Evolutionary conservation across 2,797 vertebrate species (phyloP).

Genomic region (Pseudotriccus pelzelni): DNA sequence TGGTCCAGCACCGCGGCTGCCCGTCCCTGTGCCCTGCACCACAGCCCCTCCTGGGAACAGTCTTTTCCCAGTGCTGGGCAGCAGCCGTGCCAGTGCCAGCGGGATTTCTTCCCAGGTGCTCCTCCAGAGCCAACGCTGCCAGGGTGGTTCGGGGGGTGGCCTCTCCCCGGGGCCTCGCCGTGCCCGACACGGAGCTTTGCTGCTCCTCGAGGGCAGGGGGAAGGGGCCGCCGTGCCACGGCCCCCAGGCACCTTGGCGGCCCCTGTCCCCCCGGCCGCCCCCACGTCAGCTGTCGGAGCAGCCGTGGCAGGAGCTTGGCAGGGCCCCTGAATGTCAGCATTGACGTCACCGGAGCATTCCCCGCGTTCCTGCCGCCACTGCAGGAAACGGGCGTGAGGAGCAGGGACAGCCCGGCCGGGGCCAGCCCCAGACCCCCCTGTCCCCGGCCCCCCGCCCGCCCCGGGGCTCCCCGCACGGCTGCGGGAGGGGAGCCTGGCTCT

Average conservation of each 20-base stretch:
- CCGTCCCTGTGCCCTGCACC: fast-evolving
- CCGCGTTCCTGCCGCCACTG: conserved; percentile 81
- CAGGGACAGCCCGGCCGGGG: not conserved
- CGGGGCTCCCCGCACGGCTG: not conserved
- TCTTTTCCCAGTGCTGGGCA: not conserved
- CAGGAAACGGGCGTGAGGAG: conserved; percentile 73
- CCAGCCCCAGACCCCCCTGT: not conserved
- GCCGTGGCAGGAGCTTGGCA: conserved; percentile 64
- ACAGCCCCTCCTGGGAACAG: fast-evolving
- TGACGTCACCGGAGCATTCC: conserved; percentile 92
- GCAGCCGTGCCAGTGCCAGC: fast-evolving
- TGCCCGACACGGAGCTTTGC: fast-evolving
- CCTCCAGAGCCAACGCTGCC: not conserved
- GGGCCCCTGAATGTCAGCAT: conserved; percentile 88
- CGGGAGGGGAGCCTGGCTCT: not conserved
- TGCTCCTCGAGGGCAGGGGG: not conserved
- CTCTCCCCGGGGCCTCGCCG: fast-evolving
- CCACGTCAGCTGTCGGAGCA: conserved; percentile 81
- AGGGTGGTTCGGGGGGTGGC: fast-evolving
- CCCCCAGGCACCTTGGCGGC: not conserved
- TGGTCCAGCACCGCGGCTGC: fast-evolving
- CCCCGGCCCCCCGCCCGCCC: not conserved
- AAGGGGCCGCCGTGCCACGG: fast-evolving
- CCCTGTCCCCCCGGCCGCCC: not conserved
- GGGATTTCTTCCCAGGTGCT: fast-evolving